Evolutionary conservation across 1,140 invertebrate species (phyloP).

Genomic region (Mizuhopecten yessoensis): DNA sequence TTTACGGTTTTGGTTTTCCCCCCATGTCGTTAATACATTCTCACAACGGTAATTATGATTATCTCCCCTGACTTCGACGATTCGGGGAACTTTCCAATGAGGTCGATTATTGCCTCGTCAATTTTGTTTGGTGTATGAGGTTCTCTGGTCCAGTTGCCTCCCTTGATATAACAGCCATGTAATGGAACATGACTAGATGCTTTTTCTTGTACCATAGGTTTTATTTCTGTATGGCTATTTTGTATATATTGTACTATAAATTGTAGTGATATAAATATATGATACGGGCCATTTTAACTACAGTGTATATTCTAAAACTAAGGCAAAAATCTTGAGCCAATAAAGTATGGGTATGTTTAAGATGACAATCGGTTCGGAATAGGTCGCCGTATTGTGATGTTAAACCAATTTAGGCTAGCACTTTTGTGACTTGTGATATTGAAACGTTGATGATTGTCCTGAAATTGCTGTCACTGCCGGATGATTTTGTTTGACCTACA

Average conservation of each 20-base stretch:
- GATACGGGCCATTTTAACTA: not conserved
- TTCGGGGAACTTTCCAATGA: not conserved
- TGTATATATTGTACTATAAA: slow-evolving; percentile 32
- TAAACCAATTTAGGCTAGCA: not conserved
- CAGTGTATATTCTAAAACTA: not conserved
- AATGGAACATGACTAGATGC: not conserved
- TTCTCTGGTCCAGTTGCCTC: not conserved
- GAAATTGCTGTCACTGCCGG: slow-evolving; percentile 22
- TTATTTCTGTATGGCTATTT: not conserved
- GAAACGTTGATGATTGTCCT: not conserved
- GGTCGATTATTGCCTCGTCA: too few relatives aligned
- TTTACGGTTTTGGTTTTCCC: too few relatives aligned
- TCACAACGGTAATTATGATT: not conserved
- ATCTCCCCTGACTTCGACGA: not conserved
- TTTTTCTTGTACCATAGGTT: not conserved
- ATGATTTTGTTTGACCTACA: not conserved
- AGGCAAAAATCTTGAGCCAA: not conserved
- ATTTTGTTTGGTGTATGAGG: not conserved
- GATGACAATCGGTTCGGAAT: not conserved
- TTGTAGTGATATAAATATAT: slow-evolving; percentile 23
- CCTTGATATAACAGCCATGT: not conserved
- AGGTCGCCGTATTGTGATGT: not conserved
- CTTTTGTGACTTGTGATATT: not conserved
- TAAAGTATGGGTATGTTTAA: not conserved
- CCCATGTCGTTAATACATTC: not conserved